Evolutionary conservation across 2,113 vertebrate genomes (phyloP).

Genomic region (Actinemys pallida): DNA sequence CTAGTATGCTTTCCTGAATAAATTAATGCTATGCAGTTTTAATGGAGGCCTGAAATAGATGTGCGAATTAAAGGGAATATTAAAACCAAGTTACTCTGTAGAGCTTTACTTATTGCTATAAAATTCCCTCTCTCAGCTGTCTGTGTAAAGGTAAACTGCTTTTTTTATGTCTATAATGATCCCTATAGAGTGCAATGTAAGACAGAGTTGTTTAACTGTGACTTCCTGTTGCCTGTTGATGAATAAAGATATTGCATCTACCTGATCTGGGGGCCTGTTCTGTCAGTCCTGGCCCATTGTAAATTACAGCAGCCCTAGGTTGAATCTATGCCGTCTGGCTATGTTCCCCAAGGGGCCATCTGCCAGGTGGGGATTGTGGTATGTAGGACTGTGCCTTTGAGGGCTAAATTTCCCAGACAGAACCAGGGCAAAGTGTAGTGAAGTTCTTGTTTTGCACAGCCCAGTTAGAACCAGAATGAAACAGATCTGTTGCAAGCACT

Average conservation of each 20-base stretch:
- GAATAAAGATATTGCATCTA: background rate
- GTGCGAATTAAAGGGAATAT: constrained; percentile 1
- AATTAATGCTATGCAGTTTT: constrained; percentile 37
- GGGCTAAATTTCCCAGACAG: background rate
- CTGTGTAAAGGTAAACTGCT: background rate
- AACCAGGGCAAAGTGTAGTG: background rate
- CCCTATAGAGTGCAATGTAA: background rate
- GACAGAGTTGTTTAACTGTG: background rate
- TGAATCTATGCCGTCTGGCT: accelerated
- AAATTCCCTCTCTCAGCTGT: constrained; percentile 15
- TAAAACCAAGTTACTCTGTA: background rate
- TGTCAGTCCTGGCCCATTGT: background rate
- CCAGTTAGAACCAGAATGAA: background rate
- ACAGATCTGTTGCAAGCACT: background rate
- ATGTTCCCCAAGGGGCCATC: background rate
- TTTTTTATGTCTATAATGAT: constrained; percentile 21
- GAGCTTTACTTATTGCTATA: background rate
- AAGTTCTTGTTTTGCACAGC: background rate
- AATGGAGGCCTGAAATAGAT: constrained; percentile 36
- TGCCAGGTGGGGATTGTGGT: background rate
- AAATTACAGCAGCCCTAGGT: background rate
- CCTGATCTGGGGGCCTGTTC: background rate
- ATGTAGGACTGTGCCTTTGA: background rate
- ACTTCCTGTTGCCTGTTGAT: background rate
- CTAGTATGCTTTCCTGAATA: constrained; percentile 40